phyloP scores from a whole-genome alignment of 2,113 vertebrate genomes.

The Mustela lutreola region DNA sequence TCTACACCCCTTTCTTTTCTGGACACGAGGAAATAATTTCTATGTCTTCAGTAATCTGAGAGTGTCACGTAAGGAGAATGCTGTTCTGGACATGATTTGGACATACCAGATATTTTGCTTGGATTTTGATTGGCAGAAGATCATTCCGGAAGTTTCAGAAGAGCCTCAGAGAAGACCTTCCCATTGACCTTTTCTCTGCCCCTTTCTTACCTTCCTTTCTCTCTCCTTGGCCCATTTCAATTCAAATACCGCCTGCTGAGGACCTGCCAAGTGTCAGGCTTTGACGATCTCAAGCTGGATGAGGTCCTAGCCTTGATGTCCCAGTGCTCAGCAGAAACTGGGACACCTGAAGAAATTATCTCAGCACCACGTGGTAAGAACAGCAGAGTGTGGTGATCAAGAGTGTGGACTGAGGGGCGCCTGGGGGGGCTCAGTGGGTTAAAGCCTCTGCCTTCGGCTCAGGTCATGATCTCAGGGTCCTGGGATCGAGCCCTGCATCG shows the following conservation, averaged over 20 bases:
- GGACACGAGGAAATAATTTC: conserved; percentile 10
- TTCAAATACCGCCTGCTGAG: background rate
- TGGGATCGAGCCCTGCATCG: too few relatives aligned
- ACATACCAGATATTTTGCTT: background rate
- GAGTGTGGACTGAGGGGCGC: background rate
- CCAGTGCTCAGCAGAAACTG: background rate
- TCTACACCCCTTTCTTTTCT: background rate
- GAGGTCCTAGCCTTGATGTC: background rate
- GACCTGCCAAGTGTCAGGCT: background rate
- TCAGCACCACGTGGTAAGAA: background rate
- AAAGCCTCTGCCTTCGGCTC: too few relatives aligned
- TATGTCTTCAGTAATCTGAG: background rate
- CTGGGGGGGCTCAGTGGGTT: too few relatives aligned
- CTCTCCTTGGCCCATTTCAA: background rate
- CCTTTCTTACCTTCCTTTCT: background rate
- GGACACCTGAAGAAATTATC: background rate
- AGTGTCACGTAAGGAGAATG: background rate
- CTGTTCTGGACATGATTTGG: background rate
- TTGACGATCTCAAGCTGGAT: background rate
- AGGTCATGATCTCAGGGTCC: too few relatives aligned
- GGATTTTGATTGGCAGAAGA: background rate
- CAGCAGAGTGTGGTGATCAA: background rate
- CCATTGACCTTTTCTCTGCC: background rate
- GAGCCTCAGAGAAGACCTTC: background rate
- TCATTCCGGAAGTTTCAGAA: conserved; percentile 1